Evolutionary conservation across 1,140 invertebrate genomes (phyloP).

Genomic region (Tetramorium simillimum): DNA sequence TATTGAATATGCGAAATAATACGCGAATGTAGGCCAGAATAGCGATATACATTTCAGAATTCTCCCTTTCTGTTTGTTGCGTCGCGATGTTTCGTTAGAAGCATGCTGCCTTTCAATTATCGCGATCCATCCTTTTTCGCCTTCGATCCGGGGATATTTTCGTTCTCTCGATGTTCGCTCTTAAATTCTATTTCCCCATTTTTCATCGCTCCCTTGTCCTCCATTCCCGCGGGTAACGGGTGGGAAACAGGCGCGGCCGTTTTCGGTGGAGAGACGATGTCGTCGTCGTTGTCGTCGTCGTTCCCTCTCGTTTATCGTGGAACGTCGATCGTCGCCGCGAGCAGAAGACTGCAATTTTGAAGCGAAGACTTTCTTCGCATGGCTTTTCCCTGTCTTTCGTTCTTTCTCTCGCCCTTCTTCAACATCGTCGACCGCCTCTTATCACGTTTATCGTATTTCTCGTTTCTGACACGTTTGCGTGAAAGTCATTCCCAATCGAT

Average conservation of each 20-base stretch:
- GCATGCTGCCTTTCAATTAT: conserved; percentile 48
- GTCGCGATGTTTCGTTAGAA: conserved; percentile 2
- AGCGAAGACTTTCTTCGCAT: conserved; percentile 72
- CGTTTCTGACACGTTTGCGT: conserved; percentile 72
- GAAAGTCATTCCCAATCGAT: conserved; percentile 76
- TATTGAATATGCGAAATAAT: neutral
- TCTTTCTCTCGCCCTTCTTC: neutral
- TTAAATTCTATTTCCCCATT: conserved; percentile 55
- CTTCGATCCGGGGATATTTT: conserved; percentile 52
- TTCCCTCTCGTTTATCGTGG: conserved; percentile 70
- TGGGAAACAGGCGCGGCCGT: conserved; percentile 32
- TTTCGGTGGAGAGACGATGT: conserved; percentile 65
- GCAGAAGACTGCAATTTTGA: conserved; percentile 79
- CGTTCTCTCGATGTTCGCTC: conserved; percentile 52
- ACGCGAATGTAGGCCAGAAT: neutral
- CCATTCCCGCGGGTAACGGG: conserved; percentile 42
- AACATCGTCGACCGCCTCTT: conserved; percentile 65
- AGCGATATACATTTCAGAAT: neutral
- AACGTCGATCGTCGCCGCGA: conserved; percentile 73
- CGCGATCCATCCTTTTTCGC: neutral
- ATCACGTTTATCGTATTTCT: conserved; percentile 73
- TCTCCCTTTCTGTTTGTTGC: neutral
- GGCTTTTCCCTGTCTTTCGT: conserved; percentile 58
- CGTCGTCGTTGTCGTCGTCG: conserved; percentile 21
- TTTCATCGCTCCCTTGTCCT: conserved; percentile 34